Evolutionary conservation across 2,888 invertebrate genomes (phyloP).

Genomic region (Amphipyra berbera): DNA sequence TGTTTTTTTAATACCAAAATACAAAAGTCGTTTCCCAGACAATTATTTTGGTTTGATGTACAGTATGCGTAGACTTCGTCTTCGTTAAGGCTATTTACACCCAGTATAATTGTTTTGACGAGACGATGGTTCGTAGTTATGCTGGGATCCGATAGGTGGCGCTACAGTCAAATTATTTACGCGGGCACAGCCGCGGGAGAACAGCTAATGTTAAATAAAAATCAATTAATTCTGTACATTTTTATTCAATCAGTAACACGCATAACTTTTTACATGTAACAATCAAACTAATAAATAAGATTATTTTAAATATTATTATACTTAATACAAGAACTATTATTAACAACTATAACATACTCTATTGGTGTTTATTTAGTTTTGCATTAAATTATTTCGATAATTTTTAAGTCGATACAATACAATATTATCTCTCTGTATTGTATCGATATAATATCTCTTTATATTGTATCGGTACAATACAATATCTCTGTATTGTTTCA

Average conservation of each 20-base stretch:
- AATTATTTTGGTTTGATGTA: too few relatives aligned
- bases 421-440: neutral
- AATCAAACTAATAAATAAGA: constrained; percentile 31
- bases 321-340: constrained; percentile 20
- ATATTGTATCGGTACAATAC: constrained; percentile 4
- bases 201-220: neutral
- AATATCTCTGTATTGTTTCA: too few relatives aligned
- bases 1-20: too few relatives aligned
- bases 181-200: too few relatives aligned
- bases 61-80: too few relatives aligned
- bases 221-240: constrained; percentile 47
- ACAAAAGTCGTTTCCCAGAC: too few relatives aligned
- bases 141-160: too few relatives aligned
- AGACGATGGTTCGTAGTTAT: too few relatives aligned
- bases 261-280: constrained; percentile 37
- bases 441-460: neutral
- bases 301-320: constrained; percentile 2
- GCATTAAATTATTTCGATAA: neutral
- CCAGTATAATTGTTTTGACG: too few relatives aligned
- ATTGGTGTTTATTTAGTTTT: neutral
- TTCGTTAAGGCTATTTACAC: too few relatives aligned
- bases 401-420: neutral
- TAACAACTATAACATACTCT: neutral
- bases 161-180: too few relatives aligned
- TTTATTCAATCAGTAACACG: constrained; percentile 40